Conservation (phyloP, 2,888 invertebrate species). For the Pomacea canaliculata region DNA sequence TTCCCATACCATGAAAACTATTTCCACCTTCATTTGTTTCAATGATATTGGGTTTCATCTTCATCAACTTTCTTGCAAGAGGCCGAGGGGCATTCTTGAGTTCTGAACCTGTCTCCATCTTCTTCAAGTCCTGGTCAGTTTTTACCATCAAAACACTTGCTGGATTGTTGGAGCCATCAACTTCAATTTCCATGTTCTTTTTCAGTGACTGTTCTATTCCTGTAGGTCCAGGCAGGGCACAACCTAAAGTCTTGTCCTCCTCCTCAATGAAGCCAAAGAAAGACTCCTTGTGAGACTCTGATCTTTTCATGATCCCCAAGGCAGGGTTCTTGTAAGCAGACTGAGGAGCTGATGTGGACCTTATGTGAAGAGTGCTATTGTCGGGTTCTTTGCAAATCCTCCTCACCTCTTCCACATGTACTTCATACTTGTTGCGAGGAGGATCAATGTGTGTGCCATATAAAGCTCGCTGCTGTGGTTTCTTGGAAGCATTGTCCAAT, state of each 20-base stretch:
- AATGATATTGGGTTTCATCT: neutral
- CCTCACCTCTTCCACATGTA: slow-evolving; percentile 30
- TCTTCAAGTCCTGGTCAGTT: no score
- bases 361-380: slow-evolving; percentile 47
- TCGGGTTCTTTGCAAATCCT: slow-evolving; percentile 36
- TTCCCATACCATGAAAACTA: no score
- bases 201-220: no score
- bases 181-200: no score
- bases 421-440: slow-evolving; percentile 45
- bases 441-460: slow-evolving; percentile 58
- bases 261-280: slow-evolving; percentile 38
- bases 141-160: no score
- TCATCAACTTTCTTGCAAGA: neutral
- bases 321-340: slow-evolving; percentile 7
- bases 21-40: no score
- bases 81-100: slow-evolving; percentile 1
- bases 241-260: no score
- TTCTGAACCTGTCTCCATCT: neutral
- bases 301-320: slow-evolving; percentile 31
- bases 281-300: slow-evolving; percentile 53
- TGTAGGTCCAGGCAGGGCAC: no score
- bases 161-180: no score
- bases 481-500: slow-evolving; percentile 39
- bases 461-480: slow-evolving; percentile 39
- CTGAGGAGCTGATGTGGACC: slow-evolving; percentile 59